Percentiles rank a stretch among this genome's conserved stretches.
Evolutionary conservation across 2,113 vertebrate species (phyloP).

Genomic region (Eurystomus gularis): DNA sequence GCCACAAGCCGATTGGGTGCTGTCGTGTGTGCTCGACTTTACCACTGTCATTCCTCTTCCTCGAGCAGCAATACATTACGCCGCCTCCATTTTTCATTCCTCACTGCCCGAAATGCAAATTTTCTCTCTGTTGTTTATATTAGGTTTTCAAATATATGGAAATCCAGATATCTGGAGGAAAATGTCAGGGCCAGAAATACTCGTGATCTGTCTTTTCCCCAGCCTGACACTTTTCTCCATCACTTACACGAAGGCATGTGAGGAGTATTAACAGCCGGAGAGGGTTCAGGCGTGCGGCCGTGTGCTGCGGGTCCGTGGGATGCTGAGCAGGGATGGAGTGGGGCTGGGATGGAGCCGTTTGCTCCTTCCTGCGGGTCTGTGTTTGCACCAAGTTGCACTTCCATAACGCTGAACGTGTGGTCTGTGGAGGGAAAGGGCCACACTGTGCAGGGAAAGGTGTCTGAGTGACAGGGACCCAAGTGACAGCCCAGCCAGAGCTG

Average conservation of each 20-base stretch:
- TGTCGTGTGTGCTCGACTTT: slow-evolving; percentile 74
- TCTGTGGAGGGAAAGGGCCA: neutral
- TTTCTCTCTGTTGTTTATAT: slow-evolving; percentile 84
- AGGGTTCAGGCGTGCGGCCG: neutral
- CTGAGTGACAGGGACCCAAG: accelerated
- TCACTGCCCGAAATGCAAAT: slow-evolving; percentile 84
- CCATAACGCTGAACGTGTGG: accelerated
- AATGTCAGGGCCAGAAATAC: slow-evolving; percentile 79
- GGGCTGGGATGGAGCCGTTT: neutral
- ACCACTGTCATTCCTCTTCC: slow-evolving; percentile 79
- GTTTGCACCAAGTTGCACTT: no score
- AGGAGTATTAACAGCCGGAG: neutral
- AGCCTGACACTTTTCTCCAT: slow-evolving; percentile 68
- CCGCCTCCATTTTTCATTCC: slow-evolving; percentile 83
- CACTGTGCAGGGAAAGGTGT: accelerated
- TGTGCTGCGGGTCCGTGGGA: neutral
- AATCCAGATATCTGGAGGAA: slow-evolving; percentile 82
- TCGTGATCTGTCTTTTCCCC: slow-evolving; percentile 74
- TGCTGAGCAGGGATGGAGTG: neutral
- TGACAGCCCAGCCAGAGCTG: neutral
- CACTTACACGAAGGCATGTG: neutral
- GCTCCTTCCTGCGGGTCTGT: neutral
- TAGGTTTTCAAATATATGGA: slow-evolving; percentile 89
- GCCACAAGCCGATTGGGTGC: slow-evolving; percentile 76
- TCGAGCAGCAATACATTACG: slow-evolving; percentile 75